A percentile compares a stretch with the other conserved stretches of the same genome.
These are phyloP conservation scores for Conger conger DNA, from an alignment of 2,113 vertebrate genomes.

Conservation along the genomic window DNA sequence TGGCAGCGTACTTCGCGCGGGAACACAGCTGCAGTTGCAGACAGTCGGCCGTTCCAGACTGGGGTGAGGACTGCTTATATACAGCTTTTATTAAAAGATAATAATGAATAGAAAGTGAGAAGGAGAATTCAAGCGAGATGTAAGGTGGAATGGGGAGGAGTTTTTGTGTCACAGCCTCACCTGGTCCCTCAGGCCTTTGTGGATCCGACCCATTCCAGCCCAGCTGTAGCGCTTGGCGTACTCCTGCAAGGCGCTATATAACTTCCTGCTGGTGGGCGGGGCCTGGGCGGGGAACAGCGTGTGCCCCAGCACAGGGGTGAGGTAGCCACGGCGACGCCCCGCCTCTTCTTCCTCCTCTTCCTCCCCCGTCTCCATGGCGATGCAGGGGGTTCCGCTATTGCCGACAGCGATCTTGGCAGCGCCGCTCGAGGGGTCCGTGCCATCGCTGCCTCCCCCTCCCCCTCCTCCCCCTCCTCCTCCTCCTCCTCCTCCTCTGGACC, in stretches of 20 bases:
- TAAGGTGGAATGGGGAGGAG: too few relatives aligned
- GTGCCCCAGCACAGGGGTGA: conserved; percentile 69
- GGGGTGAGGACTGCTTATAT: background rate
- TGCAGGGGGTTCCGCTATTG: conserved; percentile 53
- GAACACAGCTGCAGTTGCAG: too few relatives aligned
- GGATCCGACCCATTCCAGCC: conserved; percentile 84
- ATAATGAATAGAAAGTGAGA: background rate
- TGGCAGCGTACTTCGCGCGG: too few relatives aligned
- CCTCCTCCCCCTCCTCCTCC: too few relatives aligned
- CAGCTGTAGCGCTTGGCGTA: conserved; percentile 87
- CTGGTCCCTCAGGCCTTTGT: conserved; percentile 75
- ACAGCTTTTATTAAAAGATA: too few relatives aligned
- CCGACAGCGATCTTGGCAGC: conserved; percentile 51
- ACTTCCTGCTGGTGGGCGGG: conserved; percentile 70
- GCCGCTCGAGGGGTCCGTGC: conserved; percentile 53
- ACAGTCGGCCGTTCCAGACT: background rate
- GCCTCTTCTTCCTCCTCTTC: conserved; percentile 61
- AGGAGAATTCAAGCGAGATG: background rate
- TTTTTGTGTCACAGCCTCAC: conserved; percentile 36
- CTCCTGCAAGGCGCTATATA: conserved; percentile 76
- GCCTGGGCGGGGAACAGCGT: conserved; percentile 67
- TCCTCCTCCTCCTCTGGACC: conserved; percentile 54
- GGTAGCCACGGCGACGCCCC: conserved; percentile 44
- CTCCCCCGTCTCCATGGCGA: conserved; percentile 63
- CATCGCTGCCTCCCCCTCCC: conserved; percentile 51